Evolutionary conservation across 1,140 invertebrate genomes (phyloP), one percentile per base, ranked within the genome.

Genomic region (Colletes gigas): DNA sequence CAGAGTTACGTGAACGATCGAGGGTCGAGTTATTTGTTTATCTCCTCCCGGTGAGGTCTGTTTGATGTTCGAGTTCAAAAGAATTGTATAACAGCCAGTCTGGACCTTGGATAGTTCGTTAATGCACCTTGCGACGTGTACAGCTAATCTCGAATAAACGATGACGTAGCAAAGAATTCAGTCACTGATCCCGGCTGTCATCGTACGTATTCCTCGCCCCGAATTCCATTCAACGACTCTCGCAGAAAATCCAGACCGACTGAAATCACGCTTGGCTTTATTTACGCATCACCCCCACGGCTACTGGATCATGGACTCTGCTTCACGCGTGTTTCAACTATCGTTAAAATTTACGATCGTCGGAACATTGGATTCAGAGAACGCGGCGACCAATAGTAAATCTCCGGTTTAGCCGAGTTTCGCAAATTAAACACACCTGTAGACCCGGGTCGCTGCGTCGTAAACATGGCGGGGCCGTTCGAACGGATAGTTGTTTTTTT

Each of bases 341-440:
- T 60, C 21, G 21, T 21, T 14, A 19, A 17, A 41, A 78, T 78
- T 69, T 78, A 78, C 57, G 75, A 60, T 17, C 4, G 9, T 12
- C 75, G 66, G 50, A 78, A 70, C 55, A 17, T 19, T 10, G 17
- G 14, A 30, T 69, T n/a, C 55, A 15, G n/a, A 52, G 66, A 52
- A 57, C n/a, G n/a, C 47, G 14, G 39, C n/a, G 5, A 50, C 54
- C 44, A 50, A 73, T 79, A 54, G 50, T 73, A 66, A 74, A 80
- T 80, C 62, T 21, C 39, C 30, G 4, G 55, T 1, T 14, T 21
- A 71, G 30, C 6, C 44, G 52, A 57, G 62, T 59, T 74, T 80
- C 41, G 50, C 47, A 54, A 81, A 81, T 75, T 75, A 80, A 80
- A 80, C 21, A 41, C 71, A 67, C 59, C 62, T 74, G 71, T 63